Evolutionary conservation across 2,113 vertebrate genomes (phyloP).

Genomic region (Psittacula cyanocephala): DNA sequence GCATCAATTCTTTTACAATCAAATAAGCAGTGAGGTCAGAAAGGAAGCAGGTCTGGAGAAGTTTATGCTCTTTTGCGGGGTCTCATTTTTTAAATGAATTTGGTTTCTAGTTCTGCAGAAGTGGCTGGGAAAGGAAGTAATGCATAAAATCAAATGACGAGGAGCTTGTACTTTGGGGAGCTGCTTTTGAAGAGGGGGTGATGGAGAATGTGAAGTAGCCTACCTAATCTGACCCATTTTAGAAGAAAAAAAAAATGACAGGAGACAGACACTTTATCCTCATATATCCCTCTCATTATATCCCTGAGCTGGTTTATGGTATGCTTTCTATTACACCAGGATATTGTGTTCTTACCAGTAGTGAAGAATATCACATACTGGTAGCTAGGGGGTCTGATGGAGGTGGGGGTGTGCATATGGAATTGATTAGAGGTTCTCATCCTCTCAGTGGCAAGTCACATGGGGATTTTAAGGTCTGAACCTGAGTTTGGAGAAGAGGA

Average conservation of each 20-base stretch:
- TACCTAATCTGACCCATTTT: neutral
- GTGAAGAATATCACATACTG: neutral
- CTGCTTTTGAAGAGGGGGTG: neutral
- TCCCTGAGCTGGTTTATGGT: neutral
- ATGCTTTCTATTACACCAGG: conserved; percentile 25
- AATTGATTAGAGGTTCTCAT: neutral
- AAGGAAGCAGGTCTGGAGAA: conserved; percentile 13
- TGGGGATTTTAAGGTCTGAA: neutral
- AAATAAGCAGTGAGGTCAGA: conserved; percentile 19
- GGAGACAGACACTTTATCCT: neutral
- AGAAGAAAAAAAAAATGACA: neutral
- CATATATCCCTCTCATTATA: neutral
- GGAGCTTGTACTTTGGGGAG: neutral
- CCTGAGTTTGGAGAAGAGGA: neutral
- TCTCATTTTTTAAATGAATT: neutral
- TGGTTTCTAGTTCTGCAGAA: neutral
- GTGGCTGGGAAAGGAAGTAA: conserved; percentile 25
- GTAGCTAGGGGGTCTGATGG: neutral
- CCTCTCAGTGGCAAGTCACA: neutral
- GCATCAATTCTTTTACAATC: conserved; percentile 20
- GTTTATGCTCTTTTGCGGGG: neutral
- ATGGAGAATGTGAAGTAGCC: neutral
- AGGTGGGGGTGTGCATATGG: neutral
- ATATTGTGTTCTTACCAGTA: neutral
- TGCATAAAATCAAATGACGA: neutral